Conservation (phyloP, 2,797 vertebrate species). For the Crax fasciolata region DNA sequence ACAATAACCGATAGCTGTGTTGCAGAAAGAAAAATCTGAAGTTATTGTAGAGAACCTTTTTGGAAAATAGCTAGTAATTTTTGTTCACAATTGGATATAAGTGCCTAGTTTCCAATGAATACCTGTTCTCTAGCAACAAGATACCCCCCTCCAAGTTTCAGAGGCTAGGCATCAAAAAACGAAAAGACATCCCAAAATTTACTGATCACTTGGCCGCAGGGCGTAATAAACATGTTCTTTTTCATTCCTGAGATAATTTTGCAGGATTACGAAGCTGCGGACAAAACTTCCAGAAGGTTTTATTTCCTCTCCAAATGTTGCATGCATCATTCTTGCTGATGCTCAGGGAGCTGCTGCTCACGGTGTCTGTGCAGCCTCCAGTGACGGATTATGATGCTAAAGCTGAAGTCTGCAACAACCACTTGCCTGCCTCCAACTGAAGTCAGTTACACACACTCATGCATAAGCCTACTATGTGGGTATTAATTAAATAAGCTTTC, state of each 20-base stretch:
- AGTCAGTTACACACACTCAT: not conserved
- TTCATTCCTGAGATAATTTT: not conserved
- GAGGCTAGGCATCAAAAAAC: not conserved
- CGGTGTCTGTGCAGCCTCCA: not conserved
- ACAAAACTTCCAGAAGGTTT: not conserved
- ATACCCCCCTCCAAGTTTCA: not conserved
- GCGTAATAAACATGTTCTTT: not conserved
- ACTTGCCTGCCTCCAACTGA: slow-evolving; percentile 34
- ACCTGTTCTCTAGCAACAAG: not conserved
- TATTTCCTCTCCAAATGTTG: not conserved
- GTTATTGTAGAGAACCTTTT: not conserved
- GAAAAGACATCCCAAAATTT: not conserved
- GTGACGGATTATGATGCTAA: not conserved
- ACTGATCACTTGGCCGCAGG: not conserved
- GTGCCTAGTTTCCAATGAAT: not conserved
- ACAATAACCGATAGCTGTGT: not conserved
- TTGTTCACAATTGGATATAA: not conserved
- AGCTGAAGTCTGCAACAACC: slow-evolving; percentile 44
- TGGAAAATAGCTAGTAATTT: not conserved
- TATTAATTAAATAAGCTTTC: slow-evolving; percentile 80
- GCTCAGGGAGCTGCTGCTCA: not conserved
- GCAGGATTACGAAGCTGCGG: not conserved
- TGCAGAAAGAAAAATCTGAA: not conserved
- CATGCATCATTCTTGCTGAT: not conserved
- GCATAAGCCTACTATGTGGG: slow-evolving; percentile 44